phyloP scores from a whole-genome alignment of 2,888 invertebrate species.

The Onthophagus sagittarius region DNA sequence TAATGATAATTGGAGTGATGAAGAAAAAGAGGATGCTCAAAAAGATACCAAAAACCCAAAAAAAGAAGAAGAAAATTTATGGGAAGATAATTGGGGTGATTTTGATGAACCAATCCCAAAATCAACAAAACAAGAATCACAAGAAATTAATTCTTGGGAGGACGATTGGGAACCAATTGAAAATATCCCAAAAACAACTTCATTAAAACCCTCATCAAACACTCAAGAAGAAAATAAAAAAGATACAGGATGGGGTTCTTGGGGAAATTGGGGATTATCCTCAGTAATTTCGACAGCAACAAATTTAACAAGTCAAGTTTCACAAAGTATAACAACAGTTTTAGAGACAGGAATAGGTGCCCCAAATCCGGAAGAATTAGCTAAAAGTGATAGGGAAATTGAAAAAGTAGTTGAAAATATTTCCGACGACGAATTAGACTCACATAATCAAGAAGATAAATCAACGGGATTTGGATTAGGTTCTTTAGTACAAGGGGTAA shows the following conservation, averaged over 20 bases:
- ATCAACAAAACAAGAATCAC: constrained; percentile 30
- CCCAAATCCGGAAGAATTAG: constrained; percentile 77
- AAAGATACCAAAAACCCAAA: constrained; percentile 21
- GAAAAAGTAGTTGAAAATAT: constrained; percentile 32
- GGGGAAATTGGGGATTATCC: constrained; percentile 75
- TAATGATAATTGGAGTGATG: constrained; percentile 47
- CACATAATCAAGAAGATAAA: constrained; percentile 16
- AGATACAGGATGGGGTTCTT: constrained; percentile 50
- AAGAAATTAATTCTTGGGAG: constrained; percentile 48
- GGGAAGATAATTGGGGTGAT: constrained; percentile 24
- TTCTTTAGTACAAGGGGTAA: constrained; percentile 63
- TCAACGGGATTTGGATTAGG: constrained; percentile 53
- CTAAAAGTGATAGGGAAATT: constrained; percentile 47
- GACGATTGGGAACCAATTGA: constrained; percentile 38
- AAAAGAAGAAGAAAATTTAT: constrained; percentile 16
- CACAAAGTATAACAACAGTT: constrained; percentile 73
- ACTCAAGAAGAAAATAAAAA: constrained; percentile 9
- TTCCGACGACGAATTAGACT: background rate
- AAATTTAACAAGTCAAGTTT: constrained; percentile 75
- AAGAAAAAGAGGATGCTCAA: constrained; percentile 36
- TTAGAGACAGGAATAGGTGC: constrained; percentile 80
- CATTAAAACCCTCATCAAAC: background rate
- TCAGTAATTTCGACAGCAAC: constrained; percentile 73
- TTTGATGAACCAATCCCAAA: background rate
- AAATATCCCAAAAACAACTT: constrained; percentile 4